A percentile compares a stretch with the other conserved stretches of the same genome.
These are phyloP conservation scores for Bicyclus anynana DNA, from an alignment of 1,140 invertebrate species.

Conservation along the genomic window DNA sequence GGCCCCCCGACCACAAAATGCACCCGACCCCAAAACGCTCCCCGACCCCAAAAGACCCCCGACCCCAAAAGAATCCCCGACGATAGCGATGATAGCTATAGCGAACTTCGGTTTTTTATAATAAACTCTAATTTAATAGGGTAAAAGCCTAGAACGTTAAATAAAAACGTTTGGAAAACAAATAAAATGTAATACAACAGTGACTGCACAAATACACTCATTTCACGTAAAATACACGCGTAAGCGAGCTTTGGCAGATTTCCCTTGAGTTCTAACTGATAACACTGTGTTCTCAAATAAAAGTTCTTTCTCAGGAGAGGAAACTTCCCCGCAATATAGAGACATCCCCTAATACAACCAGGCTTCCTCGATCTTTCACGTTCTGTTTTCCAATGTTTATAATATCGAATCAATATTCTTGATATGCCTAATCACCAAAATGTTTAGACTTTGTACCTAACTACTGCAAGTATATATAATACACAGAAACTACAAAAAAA, in stretches of 20 bases:
- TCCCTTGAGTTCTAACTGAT: constrained; percentile 21
- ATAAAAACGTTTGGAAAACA: neutral
- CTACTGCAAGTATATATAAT: no score
- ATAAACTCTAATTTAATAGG: neutral
- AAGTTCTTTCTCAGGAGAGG: constrained; percentile 13
- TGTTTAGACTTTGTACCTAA: no score
- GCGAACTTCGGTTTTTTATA: no score
- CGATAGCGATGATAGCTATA: no score
- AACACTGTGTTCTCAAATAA: constrained; percentile 19
- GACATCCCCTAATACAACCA: neutral
- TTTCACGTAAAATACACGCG: constrained; percentile 16
- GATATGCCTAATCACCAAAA: no score
- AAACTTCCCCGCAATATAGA: constrained; percentile 8
- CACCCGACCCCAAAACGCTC: no score
- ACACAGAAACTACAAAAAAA: no score
- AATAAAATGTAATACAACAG: neutral
- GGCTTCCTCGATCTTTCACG: neutral
- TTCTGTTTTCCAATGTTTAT: neutral
- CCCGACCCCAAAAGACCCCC: no score
- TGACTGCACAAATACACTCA: neutral
- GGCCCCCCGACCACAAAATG: no score
- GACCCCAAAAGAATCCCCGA: no score
- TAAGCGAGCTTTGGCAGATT: constrained; percentile 20
- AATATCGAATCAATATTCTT: no score
- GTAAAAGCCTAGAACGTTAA: neutral